Evolutionary conservation across 2,888 invertebrate genomes (phyloP).

Genomic region (Seladonia tumulorum): DNA sequence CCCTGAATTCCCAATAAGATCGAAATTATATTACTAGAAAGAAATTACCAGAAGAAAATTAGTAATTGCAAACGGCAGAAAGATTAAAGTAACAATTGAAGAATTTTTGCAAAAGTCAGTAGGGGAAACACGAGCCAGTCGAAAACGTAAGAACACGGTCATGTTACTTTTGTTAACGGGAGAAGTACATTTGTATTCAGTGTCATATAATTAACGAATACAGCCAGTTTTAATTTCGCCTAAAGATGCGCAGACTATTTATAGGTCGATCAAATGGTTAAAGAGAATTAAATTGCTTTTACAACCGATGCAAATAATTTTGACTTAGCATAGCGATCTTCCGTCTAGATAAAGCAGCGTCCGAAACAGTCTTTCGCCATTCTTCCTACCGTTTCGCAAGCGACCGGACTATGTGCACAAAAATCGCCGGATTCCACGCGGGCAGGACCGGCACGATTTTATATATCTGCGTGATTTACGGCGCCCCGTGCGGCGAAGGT

Average conservation of each 20-base stretch:
- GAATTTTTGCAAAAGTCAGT: not conserved
- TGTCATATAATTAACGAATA: not conserved
- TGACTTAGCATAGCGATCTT: not conserved
- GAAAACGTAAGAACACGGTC: not conserved
- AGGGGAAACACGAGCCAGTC: not conserved
- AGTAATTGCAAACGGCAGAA: too few species aligned
- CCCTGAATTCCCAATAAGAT: not conserved
- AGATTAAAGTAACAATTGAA: too few species aligned
- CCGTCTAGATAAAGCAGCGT: not conserved
- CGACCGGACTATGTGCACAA: not conserved
- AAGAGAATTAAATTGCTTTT: not conserved
- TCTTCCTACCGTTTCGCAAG: constrained; percentile 13
- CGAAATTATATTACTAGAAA: too few species aligned
- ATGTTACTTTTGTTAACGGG: not conserved
- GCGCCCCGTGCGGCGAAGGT: constrained; percentile 23
- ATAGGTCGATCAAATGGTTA: not conserved
- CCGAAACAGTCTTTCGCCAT: not conserved
- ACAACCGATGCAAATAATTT: not conserved
- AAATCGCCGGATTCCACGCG: constrained; percentile 22
- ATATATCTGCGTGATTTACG: constrained; percentile 61
- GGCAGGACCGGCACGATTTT: constrained; percentile 21
- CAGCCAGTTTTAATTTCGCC: not conserved
- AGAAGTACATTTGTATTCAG: not conserved
- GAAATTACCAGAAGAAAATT: too few species aligned
- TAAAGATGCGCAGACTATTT: not conserved